Percentiles rank a stretch among this genome's conserved stretches.
Conservation (phyloP, 2,113 vertebrate species). For the Seriola aureovittata region DNA sequence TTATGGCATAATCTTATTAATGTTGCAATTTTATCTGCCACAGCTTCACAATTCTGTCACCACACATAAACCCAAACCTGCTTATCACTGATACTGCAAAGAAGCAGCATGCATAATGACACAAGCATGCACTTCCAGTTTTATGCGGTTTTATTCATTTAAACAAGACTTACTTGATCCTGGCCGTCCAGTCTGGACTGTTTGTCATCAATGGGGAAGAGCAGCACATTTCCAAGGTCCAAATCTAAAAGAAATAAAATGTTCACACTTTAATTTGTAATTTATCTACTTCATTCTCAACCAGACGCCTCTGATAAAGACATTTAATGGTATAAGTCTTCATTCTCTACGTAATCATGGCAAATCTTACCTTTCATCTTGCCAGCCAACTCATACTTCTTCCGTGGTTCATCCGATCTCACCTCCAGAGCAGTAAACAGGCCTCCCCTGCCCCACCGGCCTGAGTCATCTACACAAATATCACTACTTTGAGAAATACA, state of each 20-base stretch:
- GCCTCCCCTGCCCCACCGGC: conserved; percentile 92
- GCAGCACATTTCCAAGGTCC: conserved; percentile 88
- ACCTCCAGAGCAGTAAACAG: conserved; percentile 92
- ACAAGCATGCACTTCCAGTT: not conserved
- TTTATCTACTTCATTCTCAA: not conserved
- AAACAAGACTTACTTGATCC: conserved; percentile 87
- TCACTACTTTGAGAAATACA: not conserved
- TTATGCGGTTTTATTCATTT: not conserved
- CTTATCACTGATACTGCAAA: not conserved
- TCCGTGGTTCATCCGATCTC: conserved; percentile 89
- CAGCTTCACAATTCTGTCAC: conserved; percentile 3
- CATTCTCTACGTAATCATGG: too few relatives aligned
- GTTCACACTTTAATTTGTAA: not conserved
- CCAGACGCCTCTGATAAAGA: not conserved
- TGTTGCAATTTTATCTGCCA: not conserved
- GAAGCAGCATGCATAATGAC: too few relatives aligned
- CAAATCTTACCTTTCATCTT: conserved; percentile 90
- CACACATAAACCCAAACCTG: not conserved
- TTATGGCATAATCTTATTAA: not conserved
- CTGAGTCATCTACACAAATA: conserved; percentile 89
- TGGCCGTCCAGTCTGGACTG: conserved; percentile 87
- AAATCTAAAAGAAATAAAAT: conserved; percentile 84
- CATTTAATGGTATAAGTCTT: not conserved
- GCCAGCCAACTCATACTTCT: conserved; percentile 91
- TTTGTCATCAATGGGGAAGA: conserved; percentile 93